Evolutionary conservation across 1,140 invertebrate species (phyloP).

Genomic region (Brachionus koreanus): DNA sequence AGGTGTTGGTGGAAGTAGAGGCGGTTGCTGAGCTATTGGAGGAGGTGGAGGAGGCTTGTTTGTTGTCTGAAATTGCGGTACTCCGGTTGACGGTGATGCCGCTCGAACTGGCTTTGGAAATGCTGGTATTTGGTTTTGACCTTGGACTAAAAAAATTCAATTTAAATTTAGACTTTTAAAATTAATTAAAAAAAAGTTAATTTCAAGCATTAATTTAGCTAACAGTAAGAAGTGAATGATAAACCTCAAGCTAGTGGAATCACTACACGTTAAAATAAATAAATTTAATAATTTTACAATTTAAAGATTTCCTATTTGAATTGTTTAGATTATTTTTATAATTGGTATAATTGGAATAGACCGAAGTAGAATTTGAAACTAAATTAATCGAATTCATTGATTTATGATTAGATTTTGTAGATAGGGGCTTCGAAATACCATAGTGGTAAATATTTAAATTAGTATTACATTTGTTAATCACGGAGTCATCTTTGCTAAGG

Average conservation of each 20-base stretch:
- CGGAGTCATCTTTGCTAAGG: neutral
- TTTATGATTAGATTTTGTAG: conserved; percentile 12
- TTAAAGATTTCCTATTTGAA: conserved; percentile 18
- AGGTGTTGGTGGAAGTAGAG: neutral
- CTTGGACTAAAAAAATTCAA: neutral
- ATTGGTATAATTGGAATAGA: neutral
- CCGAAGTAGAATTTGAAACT: conserved; percentile 9
- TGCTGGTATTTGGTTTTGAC: conserved; percentile 16
- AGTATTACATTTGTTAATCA: conserved; percentile 26
- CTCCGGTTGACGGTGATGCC: neutral
- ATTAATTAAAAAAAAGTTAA: neutral
- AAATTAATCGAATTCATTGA: conserved; percentile 29
- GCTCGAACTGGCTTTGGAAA: conserved; percentile 15
- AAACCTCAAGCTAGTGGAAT: neutral
- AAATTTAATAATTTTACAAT: neutral
- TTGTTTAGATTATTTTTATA: neutral
- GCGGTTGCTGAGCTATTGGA: neutral
- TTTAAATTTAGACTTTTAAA: neutral
- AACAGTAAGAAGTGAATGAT: neutral
- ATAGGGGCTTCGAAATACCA: neutral
- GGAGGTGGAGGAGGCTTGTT: conserved; percentile 22
- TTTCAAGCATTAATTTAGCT: neutral
- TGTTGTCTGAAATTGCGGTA: neutral
- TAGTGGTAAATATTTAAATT: conserved; percentile 29
- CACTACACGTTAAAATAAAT: neutral